Evolutionary conservation across 2,888 invertebrate species (phyloP), one percentile per base, ranked within the genome.

Genomic region (Amphipyra tragopoginis): DNA sequence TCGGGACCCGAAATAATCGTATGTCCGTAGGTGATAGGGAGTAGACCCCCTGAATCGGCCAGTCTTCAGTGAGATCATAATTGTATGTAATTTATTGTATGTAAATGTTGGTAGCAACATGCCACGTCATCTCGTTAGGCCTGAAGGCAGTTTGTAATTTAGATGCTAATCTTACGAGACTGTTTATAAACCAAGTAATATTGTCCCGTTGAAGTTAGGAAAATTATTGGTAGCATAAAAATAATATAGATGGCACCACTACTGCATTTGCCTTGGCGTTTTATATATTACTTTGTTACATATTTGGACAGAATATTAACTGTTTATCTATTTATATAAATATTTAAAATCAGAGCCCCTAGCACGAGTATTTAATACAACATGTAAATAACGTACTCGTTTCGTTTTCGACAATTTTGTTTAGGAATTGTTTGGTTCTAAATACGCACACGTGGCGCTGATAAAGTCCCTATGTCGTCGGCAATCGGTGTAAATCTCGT

Each of bases 111-210:
- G 43, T 72, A 65, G 73, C 73, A 60, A 72, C 64, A 69, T 57
- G 60, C 43, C 44, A 29, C 47, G 48, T 49, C 51, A 58, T 55
- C 49, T 57, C 21, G 39, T 58, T 69, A 75, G 73, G 76, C 76
- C 65, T 69, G 51, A 65, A 69, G 59, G 69, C 73, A 76, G 59
- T 75, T 65, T 47, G 38, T 54, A 67, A 67, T 72, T 67, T 72
- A 68, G 64, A 68, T 43, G 51, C 57, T 63, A 61, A 64, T 56
- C n/a, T 59, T 64, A 44, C 21, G 62, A 76, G 73, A 75, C 73
- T 73, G 73, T 54, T 73, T 65, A 76, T 75, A 75, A 76, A 75
- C 70, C 73, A 14, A 65, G 65, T 42, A 56, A 67, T 62, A 62
- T 56, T 33, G 21, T 21, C 3, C 29, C 7, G 29, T 4, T 29